Evolutionary conservation across 2,113 vertebrate genomes (phyloP).

Genomic region (Spea multiplicata): DNA sequence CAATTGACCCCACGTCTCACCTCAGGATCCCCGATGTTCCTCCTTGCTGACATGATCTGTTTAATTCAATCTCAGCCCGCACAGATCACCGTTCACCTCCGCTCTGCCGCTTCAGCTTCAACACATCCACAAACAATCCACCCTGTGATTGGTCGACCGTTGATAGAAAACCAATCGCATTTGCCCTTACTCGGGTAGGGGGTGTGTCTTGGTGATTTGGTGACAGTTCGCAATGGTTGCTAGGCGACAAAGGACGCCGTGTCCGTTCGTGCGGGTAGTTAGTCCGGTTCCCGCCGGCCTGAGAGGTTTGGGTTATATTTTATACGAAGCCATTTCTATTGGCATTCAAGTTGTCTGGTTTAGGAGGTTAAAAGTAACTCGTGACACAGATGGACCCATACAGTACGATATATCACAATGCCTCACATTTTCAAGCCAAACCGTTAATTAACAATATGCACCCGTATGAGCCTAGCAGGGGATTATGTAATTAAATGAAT

Average conservation of each 20-base stretch:
- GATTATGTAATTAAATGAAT: too few species aligned
- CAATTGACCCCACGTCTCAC: neutral
- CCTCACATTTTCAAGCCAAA: too few species aligned
- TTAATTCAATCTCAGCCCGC: conserved; percentile 9
- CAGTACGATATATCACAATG: too few species aligned
- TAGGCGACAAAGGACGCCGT: conserved; percentile 29
- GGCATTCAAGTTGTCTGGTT: too few species aligned
- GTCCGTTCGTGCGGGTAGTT: neutral
- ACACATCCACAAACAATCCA: neutral
- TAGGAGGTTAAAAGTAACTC: too few species aligned
- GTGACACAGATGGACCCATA: too few species aligned
- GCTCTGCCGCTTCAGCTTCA: neutral
- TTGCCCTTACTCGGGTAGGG: neutral
- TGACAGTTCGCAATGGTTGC: conserved; percentile 38
- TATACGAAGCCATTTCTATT: neutral
- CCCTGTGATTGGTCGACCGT: neutral
- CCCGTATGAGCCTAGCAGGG: too few species aligned
- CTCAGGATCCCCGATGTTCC: conserved; percentile 36
- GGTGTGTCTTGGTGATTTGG: neutral
- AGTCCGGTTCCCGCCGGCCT: conserved; percentile 18
- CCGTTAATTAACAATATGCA: too few species aligned
- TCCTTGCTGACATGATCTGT: conserved; percentile 8
- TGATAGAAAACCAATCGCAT: neutral
- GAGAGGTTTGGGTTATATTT: neutral
- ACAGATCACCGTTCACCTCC: neutral